Conservation (phyloP, 1,140 invertebrate species). For the Manduca sexta region DNA sequence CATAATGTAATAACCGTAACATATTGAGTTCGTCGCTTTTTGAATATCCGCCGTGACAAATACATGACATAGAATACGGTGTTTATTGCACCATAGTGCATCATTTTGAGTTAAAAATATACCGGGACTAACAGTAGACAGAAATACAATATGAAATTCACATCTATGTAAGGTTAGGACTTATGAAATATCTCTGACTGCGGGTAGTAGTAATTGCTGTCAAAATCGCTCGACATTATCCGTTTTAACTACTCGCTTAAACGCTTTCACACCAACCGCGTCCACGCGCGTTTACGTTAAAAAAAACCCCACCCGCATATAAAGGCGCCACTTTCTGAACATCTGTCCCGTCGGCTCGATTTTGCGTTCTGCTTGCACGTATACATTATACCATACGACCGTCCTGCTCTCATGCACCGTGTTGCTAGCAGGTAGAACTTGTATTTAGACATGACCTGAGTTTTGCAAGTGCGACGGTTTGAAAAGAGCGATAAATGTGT, state of each 20-base stretch:
- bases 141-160: too few species aligned
- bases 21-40: too few species aligned
- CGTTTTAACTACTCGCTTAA: neutral
- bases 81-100: too few species aligned
- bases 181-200: neutral
- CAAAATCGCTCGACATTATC: neutral
- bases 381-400: neutral
- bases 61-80: too few species aligned
- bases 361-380: neutral
- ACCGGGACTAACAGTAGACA: too few species aligned
- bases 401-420: constrained; percentile 1
- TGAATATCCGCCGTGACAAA: too few species aligned
- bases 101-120: too few species aligned
- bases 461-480: constrained; percentile 3
- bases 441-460: neutral
- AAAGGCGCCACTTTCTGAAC: constrained; percentile 10
- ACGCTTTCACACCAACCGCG: neutral
- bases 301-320: constrained; percentile 8
- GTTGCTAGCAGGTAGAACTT: constrained; percentile 2
- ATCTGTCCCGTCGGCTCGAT: constrained; percentile 4
- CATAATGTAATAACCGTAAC: too few species aligned
- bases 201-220: neutral
- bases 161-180: too few species aligned
- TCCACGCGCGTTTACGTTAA: neutral
- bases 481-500: too few species aligned